A percentile compares a stretch with the other conserved stretches of the same genome.
phyloP scores from a whole-genome alignment of 2,888 invertebrate genomes.

The Sipha maydis region DNA sequence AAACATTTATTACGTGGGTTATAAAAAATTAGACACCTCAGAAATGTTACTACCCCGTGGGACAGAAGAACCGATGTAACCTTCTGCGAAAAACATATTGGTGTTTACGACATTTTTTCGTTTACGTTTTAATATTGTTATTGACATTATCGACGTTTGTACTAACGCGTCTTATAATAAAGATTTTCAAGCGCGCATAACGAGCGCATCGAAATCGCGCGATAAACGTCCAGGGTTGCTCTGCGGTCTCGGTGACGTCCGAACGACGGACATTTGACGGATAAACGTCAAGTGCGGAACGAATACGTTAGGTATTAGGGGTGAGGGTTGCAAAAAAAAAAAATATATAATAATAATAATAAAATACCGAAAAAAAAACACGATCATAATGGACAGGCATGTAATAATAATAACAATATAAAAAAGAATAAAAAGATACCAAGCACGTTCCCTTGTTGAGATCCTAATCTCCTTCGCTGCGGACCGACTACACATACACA shows the following conservation, averaged over 20 bases:
- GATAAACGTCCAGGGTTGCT: not conserved
- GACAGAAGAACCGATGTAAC: too few species aligned
- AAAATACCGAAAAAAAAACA: constrained; percentile 43
- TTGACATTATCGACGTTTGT: not conserved
- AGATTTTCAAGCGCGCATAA: constrained; percentile 15
- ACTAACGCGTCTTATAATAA: not conserved
- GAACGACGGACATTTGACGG: constrained; percentile 46
- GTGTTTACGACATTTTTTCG: not conserved
- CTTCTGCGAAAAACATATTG: too few species aligned
- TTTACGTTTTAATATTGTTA: not conserved
- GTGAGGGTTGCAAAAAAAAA: not conserved
- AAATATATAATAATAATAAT: not conserved
- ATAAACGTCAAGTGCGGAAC: constrained; percentile 61
- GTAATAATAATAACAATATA: constrained; percentile 52
- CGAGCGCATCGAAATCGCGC: constrained; percentile 44
- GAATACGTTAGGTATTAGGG: constrained; percentile 31
- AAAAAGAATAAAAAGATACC: constrained; percentile 46
- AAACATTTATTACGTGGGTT: too few species aligned
- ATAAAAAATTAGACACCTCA: too few species aligned
- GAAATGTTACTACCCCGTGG: too few species aligned
- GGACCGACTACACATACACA: constrained; percentile 16
- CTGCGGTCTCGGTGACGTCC: not conserved
- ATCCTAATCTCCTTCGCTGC: constrained; percentile 59
- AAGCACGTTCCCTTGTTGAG: constrained; percentile 56
- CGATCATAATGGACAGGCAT: constrained; percentile 60